Percentiles rank a stretch among this genome's conserved stretches.
phyloP scores from a whole-genome alignment of 2,888 invertebrate species.

The Syrista parreyssii region DNA sequence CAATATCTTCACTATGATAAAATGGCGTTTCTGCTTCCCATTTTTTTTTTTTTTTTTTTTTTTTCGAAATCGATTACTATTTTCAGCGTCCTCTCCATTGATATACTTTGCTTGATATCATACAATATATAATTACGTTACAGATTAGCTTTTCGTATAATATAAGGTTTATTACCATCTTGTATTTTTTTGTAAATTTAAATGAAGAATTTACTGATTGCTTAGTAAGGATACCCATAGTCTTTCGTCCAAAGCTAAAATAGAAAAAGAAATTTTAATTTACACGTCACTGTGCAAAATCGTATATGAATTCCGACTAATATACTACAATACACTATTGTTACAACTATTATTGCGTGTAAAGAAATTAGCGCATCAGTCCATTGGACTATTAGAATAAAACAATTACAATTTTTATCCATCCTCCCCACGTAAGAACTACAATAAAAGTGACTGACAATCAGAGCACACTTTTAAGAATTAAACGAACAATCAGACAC shows the following conservation, averaged over 20 bases:
- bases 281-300: background rate
- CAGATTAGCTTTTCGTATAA: background rate
- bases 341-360: background rate
- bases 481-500: background rate
- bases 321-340: background rate
- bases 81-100: background rate
- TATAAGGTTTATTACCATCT: background rate
- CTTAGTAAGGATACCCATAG: conserved; percentile 29
- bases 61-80: background rate
- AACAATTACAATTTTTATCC: background rate
- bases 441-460: background rate
- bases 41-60: background rate
- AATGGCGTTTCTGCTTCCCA: background rate
- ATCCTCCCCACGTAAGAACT: background rate
- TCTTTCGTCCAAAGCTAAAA: conserved; percentile 43
- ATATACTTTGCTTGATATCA: background rate
- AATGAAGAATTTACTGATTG: conserved; percentile 28
- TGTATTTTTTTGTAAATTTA: conserved; percentile 22
- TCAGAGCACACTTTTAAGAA: background rate
- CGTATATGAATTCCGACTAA: background rate
- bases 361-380: background rate
- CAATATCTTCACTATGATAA: background rate
- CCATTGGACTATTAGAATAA: background rate
- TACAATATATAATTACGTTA: background rate
- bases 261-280: conserved; percentile 30